phyloP scores from a whole-genome alignment of 2,888 invertebrate species.

The Temnothorax ravouxi region DNA sequence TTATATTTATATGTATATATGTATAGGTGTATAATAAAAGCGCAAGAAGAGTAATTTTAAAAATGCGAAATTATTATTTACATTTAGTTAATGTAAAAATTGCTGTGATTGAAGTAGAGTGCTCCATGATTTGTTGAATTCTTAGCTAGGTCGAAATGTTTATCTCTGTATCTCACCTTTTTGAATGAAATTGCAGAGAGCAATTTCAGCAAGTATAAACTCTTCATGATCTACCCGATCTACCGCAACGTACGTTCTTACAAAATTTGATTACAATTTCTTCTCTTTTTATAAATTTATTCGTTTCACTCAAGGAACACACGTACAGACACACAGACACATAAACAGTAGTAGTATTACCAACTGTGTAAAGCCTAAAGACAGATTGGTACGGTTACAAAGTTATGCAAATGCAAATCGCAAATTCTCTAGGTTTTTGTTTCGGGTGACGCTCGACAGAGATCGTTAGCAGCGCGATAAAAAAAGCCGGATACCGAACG shows the following conservation, averaged over 20 bases:
- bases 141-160: neutral
- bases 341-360: no score
- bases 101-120: neutral
- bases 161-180: neutral
- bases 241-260: neutral
- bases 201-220: neutral
- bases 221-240: neutral
- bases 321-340: no score
- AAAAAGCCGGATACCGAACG: neutral
- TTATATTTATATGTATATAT: no score
- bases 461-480: neutral
- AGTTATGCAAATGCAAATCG: no score
- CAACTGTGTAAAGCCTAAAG: no score
- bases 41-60: neutral
- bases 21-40: neutral
- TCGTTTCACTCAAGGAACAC: no score
- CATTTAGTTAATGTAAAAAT: neutral
- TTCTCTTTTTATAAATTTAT: neutral
- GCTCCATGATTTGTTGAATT: neutral
- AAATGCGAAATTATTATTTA: neutral
- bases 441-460: neutral
- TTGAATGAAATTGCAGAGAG: neutral
- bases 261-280: neutral
- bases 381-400: no score
- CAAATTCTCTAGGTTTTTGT: neutral